These are phyloP conservation scores for Metalampra italica DNA, from an alignment of 2,888 invertebrate species.

Conservation along the genomic window DNA sequence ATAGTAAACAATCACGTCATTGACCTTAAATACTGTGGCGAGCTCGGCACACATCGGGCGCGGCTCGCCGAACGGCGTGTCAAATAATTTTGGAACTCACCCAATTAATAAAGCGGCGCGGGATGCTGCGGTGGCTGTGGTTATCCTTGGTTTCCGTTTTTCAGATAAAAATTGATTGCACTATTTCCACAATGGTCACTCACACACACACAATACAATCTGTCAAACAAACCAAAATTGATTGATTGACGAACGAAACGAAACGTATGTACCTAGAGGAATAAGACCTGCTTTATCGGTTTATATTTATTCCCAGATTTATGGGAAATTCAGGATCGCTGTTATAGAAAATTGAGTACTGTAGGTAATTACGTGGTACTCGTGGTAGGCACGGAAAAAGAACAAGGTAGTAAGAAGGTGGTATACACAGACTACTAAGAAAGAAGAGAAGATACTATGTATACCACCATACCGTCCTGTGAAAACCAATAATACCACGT, in stretches of 20 bases:
- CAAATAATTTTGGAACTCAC: conserved; percentile 37
- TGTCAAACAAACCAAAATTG: conserved; percentile 31
- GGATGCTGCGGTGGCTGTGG: conserved; percentile 13
- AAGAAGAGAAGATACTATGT: too few relatives aligned
- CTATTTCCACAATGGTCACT: conserved; percentile 41
- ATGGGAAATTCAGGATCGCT: too few relatives aligned
- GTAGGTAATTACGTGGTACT: too few relatives aligned
- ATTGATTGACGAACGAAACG: conserved; percentile 10
- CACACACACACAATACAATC: conserved; percentile 29
- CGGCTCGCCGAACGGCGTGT: conserved; percentile 4
- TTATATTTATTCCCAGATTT: too few relatives aligned
- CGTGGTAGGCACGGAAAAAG: too few relatives aligned
- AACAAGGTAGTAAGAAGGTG: too few relatives aligned
- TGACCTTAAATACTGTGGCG: conserved; percentile 47
- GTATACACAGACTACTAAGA: too few relatives aligned
- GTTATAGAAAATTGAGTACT: too few relatives aligned
- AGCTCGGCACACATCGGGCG: conserved; percentile 15
- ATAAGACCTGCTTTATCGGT: conserved; percentile 22
- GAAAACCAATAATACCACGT: too few relatives aligned
- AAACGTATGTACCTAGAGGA: conserved; percentile 25
- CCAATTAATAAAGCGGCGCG: conserved; percentile 24
- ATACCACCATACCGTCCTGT: too few relatives aligned
- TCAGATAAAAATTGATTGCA: conserved; percentile 39
- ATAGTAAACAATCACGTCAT: conserved; percentile 78
- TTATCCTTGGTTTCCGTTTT: conserved; percentile 20